Evolutionary conservation across 1,140 invertebrate genomes (phyloP).

Genomic region (Thaumatotibia leucotreta): DNA sequence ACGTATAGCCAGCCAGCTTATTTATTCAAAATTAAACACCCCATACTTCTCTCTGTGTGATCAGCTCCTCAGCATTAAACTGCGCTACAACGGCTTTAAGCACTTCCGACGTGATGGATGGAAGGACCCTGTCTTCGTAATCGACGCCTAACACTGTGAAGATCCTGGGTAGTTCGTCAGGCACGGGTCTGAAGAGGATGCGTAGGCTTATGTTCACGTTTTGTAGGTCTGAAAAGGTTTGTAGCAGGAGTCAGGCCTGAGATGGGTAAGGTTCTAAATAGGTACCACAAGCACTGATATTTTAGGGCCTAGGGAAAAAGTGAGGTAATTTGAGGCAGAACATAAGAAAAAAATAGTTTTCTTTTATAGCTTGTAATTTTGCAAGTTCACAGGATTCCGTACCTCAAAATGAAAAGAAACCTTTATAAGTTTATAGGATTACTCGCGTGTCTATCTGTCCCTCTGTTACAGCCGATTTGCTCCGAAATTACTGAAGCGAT

Average conservation of each 20-base stretch:
- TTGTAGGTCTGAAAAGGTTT: conserved; percentile 82
- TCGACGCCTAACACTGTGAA: conserved; percentile 90
- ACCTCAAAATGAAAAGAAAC: no score
- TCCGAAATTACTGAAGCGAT: no score
- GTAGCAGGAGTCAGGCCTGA: neutral
- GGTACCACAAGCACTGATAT: no score
- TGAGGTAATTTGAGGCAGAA: no score
- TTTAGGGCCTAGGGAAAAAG: no score
- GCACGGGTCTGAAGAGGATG: conserved; percentile 94
- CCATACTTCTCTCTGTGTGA: conserved; percentile 94
- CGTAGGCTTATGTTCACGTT: conserved; percentile 98
- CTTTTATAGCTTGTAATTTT: no score
- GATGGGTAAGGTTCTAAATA: neutral
- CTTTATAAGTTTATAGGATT: no score
- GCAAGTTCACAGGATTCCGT: no score
- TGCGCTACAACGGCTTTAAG: conserved; percentile 99
- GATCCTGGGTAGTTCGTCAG: conserved; percentile 85
- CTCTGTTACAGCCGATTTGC: no score
- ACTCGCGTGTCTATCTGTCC: no score
- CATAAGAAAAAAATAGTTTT: no score
- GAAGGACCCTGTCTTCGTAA: conserved; percentile 91
- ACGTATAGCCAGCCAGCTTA: no score
- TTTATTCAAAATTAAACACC: neutral
- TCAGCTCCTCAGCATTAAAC: conserved; percentile 98
- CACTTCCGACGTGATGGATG: conserved; percentile 98